Base-by-base conservation (phyloP, 1,140 invertebrate species). In the Drosophila mayri region DNA sequence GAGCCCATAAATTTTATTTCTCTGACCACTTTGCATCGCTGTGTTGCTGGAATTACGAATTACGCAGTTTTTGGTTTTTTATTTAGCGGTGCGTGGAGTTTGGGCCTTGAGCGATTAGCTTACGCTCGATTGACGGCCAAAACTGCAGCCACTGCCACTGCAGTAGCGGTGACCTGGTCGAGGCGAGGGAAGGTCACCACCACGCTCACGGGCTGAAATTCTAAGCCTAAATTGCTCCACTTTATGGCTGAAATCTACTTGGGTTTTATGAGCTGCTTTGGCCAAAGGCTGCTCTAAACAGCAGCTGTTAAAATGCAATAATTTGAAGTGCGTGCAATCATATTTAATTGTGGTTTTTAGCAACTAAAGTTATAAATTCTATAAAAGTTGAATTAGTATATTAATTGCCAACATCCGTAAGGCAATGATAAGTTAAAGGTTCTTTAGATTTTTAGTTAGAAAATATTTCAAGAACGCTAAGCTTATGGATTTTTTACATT, bases 21-120 rank as follows among this genome's bases (percentile, higher is more conserved):
- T 61, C 22, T 55, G 63, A 68, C 52, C 62, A 58, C 78, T 80
- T 80, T 80, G 71, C 78, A 80, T 80, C 47, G 79, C 44, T 4
- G 44, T 14, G 44, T 20, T 46, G 58, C 60, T 49, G 62, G 71
- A 67, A 73, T 74, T 60, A 57, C 60, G 55, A 65, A 59, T 54
- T 54, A 54, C 52, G 52, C 52, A 54, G 30, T 12, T 18, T 35
- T 52, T 32, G n/a, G n/a, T 18, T 12, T 50, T 32, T 30, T 25
- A 55, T 18, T 35, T 35, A 11, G 32, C 32, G 55, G 72, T 65
- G 76, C 65, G 40, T 66, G 46, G 58, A 54, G 35, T 32, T 4
- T 5, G 59, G 50, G 40, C 74, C 74, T 70, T 77, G 75, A 47
- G 43, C 74, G 58, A 60, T 76, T 66, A 65, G 46, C 18, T 65